Conservation (phyloP, 92 coral and sea anemone species). For the Actinostola sp. region DNA sequence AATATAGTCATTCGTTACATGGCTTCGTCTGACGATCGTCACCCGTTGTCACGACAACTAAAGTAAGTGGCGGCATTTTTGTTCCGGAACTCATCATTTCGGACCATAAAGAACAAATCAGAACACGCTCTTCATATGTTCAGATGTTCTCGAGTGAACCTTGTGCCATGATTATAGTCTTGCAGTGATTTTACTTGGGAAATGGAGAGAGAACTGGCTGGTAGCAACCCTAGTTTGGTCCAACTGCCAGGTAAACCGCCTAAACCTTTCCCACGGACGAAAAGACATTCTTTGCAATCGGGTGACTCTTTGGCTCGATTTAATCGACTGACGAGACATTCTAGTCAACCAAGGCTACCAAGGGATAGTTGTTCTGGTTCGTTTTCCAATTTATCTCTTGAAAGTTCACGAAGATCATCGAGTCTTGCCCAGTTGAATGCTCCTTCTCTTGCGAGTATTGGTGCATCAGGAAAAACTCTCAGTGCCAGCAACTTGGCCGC, state of each 20-base stretch:
- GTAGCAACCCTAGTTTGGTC: conserved; percentile 22
- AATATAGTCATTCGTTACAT: conserved; percentile 39
- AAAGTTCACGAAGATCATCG: conserved; percentile 50
- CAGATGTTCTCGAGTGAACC: not conserved
- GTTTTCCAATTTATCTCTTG: conserved; percentile 55
- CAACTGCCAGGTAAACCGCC: conserved; percentile 64
- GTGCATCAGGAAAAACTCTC: conserved; percentile 69
- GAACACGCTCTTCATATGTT: not conserved
- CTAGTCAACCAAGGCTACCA: conserved; percentile 85
- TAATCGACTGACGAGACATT: conserved; percentile 72
- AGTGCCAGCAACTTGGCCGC: conserved; percentile 99
- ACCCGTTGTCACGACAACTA: conserved; percentile 94
- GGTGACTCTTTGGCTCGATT: conserved; percentile 72
- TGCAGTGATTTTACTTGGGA: conserved; percentile 12
- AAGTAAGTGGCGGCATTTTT: conserved; percentile 85
- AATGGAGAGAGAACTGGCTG: conserved; percentile 23
- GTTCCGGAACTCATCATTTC: conserved; percentile 62
- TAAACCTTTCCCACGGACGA: conserved; percentile 59
- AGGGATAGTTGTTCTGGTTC: conserved; percentile 62
- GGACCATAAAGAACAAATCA: conserved; percentile 19
- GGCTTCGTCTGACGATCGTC: conserved; percentile 87
- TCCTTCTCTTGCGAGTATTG: conserved; percentile 51
- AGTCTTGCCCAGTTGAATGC: conserved; percentile 69
- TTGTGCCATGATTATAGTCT: not conserved
- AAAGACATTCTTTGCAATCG: conserved; percentile 75